These are phyloP conservation scores for Aporrectodea caliginosa DNA, from an alignment of 1,140 invertebrate genomes.

Conservation along the genomic window DNA sequence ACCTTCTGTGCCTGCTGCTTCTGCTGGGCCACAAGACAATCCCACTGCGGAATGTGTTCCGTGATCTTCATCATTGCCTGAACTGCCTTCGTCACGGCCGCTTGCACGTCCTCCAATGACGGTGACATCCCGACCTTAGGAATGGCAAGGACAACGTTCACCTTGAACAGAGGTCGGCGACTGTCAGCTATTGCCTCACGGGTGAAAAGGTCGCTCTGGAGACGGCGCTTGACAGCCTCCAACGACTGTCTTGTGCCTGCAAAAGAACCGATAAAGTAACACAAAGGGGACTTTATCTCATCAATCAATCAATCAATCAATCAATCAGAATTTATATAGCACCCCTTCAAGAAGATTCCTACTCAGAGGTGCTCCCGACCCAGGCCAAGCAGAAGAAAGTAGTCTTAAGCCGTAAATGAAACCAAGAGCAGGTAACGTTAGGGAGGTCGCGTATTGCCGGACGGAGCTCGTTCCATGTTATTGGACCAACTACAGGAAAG, in stretches of 20 bases:
- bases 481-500: too few relatives aligned
- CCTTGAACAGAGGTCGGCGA: constrained; percentile 47
- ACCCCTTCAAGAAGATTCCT: too few relatives aligned
- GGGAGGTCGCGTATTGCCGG: too few relatives aligned
- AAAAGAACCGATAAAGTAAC: not conserved
- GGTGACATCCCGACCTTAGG: constrained; percentile 81
- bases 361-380: too few relatives aligned
- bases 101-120: constrained; percentile 85
- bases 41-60: constrained; percentile 53
- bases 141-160: constrained; percentile 59
- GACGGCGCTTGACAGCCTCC: constrained; percentile 53
- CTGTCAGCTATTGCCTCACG: constrained; percentile 42
- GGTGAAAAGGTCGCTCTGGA: constrained; percentile 52
- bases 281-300: too few relatives aligned
- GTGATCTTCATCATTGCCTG: constrained; percentile 54
- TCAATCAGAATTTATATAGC: too few relatives aligned
- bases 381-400: too few relatives aligned
- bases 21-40: constrained; percentile 51
- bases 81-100: constrained; percentile 68
- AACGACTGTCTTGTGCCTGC: constrained; percentile 52
- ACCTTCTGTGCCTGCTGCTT: constrained; percentile 52
- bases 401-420: too few relatives aligned
- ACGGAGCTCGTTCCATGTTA: too few relatives aligned
- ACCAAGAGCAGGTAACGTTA: too few relatives aligned
- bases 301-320: too few relatives aligned